phyloP scores from a whole-genome alignment of 2,797 vertebrate genomes.

The Gymnopithys bicolor region DNA sequence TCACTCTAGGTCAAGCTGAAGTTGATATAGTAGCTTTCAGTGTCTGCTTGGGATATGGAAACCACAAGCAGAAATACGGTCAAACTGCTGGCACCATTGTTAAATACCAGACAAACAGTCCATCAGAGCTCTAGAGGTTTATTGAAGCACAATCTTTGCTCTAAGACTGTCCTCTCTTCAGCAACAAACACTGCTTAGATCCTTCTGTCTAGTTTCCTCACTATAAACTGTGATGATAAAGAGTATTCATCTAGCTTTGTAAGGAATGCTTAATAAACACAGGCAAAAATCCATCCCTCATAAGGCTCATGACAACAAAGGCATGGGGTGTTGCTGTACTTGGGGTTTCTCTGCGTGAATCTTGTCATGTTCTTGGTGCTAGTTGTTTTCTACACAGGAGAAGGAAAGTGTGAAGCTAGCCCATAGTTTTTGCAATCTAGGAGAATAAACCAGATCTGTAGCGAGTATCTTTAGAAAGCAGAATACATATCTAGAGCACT shows the following conservation, averaged over 20 bases:
- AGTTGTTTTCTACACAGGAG: slow-evolving; percentile 13
- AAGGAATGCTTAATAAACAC: background rate
- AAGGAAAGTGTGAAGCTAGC: slow-evolving; percentile 37
- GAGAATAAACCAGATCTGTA: background rate
- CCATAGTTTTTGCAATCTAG: slow-evolving; percentile 12
- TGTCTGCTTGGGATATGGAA: rapidly evolving
- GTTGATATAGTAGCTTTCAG: background rate
- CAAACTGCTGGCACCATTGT: background rate
- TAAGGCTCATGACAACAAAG: background rate
- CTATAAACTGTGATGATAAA: background rate
- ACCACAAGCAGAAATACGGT: background rate
- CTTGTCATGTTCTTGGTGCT: background rate
- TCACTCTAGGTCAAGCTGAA: background rate
- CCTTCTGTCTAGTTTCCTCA: background rate
- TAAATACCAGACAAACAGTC: background rate
- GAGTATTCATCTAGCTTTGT: background rate
- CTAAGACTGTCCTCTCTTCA: background rate
- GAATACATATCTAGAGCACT: background rate
- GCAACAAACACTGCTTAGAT: background rate
- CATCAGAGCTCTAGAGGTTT: background rate
- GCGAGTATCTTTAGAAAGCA: slow-evolving; percentile 54
- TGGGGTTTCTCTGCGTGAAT: background rate
- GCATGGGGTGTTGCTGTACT: background rate
- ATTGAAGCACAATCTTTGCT: background rate
- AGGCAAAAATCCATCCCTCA: background rate